A percentile compares a stretch with the other conserved stretches of the same genome.
Conservation (phyloP, 2,113 vertebrate genomes). For the Columba janthina region DNA sequence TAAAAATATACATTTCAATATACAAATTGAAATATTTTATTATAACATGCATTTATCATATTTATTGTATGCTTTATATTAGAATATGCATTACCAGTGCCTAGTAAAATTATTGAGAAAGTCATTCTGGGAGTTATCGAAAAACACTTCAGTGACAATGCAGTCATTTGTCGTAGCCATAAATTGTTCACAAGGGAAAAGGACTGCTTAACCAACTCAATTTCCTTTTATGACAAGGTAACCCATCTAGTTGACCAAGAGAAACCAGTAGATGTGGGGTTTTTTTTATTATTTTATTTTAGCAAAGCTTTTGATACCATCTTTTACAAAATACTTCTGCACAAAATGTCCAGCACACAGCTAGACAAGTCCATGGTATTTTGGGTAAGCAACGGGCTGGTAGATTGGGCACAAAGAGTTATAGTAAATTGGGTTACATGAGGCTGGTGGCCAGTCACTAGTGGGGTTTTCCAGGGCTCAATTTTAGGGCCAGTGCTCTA, state of each 20-base stretch:
- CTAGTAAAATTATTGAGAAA: not conserved
- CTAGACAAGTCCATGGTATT: not conserved
- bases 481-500: not conserved
- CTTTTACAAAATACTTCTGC: not conserved
- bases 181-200: not conserved
- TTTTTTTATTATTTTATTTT: not conserved
- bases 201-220: not conserved
- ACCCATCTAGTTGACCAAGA: not conserved
- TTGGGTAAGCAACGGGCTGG: not conserved
- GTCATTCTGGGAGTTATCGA: not conserved
- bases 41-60: not conserved
- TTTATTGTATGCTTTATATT: not conserved
- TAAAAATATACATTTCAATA: not conserved
- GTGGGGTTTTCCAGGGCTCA: not conserved
- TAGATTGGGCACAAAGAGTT: rapidly evolving
- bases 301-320: not conserved
- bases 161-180: not conserved
- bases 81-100: not conserved
- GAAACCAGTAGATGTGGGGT: not conserved
- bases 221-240: not conserved
- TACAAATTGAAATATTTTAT: not conserved
- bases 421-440: not conserved
- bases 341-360: not conserved
- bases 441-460: not conserved
- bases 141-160: not conserved